phyloP scores from a whole-genome alignment of 2,113 vertebrate species.

The Plecturocebus donacophilus region DNA sequence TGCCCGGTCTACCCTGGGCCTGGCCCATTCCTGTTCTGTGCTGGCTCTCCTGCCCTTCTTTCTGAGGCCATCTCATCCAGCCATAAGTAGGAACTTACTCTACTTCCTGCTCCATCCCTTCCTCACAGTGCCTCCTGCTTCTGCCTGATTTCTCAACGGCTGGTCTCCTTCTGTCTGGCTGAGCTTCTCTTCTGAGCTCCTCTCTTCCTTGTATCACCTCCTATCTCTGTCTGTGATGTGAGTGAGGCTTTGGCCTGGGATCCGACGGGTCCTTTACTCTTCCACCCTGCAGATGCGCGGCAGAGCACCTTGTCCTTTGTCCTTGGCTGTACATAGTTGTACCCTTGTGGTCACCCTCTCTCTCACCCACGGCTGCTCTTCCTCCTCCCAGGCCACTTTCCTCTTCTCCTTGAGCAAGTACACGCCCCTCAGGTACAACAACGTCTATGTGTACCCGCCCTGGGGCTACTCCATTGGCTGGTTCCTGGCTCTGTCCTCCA shows the following conservation, averaged over 20 bases:
- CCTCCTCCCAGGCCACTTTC: constrained; percentile 88
- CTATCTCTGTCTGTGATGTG: neutral
- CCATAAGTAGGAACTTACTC: neutral
- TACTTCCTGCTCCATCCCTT: neutral
- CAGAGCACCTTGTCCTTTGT: neutral
- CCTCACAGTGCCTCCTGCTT: rapidly evolving
- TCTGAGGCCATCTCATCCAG: neutral
- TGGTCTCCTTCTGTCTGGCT: neutral
- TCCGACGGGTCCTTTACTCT: neutral
- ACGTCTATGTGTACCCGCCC: constrained; percentile 90
- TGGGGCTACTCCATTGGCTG: constrained; percentile 94
- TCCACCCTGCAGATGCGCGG: neutral
- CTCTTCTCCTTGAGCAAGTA: constrained; percentile 95
- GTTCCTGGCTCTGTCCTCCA: constrained; percentile 93
- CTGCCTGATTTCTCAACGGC: neutral
- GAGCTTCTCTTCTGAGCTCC: too few relatives aligned
- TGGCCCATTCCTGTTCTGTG: too few relatives aligned
- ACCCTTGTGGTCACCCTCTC: too few relatives aligned
- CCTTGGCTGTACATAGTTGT: neutral
- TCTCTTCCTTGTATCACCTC: neutral
- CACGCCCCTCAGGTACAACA: constrained; percentile 93
- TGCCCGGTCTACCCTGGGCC: neutral
- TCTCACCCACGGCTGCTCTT: neutral
- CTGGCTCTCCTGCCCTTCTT: too few relatives aligned
- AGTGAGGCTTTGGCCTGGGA: rapidly evolving